Percentiles rank a stretch among this genome's conserved stretches.
Conservation (phyloP, 2,888 invertebrate genomes). For the Fragum sueziense region DNA sequence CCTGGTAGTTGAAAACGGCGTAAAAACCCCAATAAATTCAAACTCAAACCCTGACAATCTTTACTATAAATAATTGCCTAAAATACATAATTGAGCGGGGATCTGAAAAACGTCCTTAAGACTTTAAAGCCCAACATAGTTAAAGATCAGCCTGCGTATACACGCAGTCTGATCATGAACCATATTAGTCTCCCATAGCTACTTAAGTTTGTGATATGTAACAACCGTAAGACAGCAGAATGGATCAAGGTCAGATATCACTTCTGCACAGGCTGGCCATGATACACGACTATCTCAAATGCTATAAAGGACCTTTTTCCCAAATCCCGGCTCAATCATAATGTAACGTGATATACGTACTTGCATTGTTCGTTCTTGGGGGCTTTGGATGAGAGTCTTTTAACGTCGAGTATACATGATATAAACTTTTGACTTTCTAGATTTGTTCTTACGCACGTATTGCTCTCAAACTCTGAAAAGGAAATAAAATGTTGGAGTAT, state of each 20-base stretch:
- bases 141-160: no score
- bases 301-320: no score
- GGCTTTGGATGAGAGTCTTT: background rate
- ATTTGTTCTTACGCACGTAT: background rate
- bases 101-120: no score
- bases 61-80: no score
- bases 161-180: background rate
- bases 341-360: background rate
- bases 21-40: no score
- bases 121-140: background rate
- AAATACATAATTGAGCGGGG: no score
- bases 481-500: no score
- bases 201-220: background rate
- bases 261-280: background rate
- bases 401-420: background rate
- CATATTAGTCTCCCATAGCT: no score
- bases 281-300: no score
- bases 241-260: background rate
- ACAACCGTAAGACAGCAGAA: background rate
- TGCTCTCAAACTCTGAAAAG: background rate
- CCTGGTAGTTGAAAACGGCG: no score
- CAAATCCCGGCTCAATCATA: no score
- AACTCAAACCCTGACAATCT: no score
- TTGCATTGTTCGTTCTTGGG: conserved; percentile 3
- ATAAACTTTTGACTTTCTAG: background rate